Conservation (phyloP, 2,797 vertebrate species). For the Spinibarbus caldwelli region DNA sequence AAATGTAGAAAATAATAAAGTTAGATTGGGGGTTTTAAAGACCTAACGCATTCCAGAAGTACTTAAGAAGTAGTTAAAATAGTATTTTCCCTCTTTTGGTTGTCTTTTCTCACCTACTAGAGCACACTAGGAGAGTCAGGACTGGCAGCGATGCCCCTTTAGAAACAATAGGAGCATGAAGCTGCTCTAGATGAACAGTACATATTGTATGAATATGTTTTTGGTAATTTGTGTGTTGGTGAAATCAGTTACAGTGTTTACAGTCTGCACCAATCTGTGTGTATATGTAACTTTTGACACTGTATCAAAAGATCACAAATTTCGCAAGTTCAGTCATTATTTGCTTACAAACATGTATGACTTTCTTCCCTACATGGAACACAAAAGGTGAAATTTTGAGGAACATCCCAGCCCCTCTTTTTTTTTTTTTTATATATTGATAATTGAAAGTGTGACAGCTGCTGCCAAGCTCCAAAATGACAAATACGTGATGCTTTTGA, state of each 20-base stretch:
- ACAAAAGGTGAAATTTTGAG: background rate
- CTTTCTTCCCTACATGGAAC: background rate
- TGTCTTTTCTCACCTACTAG: background rate
- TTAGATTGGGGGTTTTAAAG: background rate
- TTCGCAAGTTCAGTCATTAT: background rate
- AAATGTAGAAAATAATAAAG: background rate
- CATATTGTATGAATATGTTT: background rate
- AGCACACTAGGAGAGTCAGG: background rate
- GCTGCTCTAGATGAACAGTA: background rate
- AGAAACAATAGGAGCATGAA: background rate
- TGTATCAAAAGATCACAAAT: conserved; percentile 13
- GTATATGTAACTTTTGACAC: background rate
- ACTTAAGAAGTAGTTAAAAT: background rate
- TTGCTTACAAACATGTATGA: background rate
- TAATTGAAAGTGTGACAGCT: background rate
- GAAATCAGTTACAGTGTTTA: background rate
- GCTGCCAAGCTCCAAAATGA: background rate
- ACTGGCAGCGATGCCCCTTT: background rate
- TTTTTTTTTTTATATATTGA: too few relatives aligned
- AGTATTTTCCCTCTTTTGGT: background rate
- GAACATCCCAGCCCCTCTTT: background rate
- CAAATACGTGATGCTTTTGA: background rate
- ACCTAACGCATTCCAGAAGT: background rate
- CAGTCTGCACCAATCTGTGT: conserved; percentile 17
- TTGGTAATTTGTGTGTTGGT: background rate